Base-by-base conservation (phyloP, 1,140 invertebrate genomes). In the Orius insidiosus region DNA sequence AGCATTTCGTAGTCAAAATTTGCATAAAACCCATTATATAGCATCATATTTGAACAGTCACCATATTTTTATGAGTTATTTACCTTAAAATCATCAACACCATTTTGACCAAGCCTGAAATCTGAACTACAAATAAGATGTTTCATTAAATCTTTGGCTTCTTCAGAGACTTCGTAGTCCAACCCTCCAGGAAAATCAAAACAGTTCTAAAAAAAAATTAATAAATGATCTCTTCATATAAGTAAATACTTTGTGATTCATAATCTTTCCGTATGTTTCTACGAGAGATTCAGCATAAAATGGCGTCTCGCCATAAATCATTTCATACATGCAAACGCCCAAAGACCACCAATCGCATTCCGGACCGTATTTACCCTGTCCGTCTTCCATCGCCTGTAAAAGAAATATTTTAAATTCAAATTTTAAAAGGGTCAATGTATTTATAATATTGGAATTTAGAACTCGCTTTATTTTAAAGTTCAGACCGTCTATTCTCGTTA, bases 271-370 rank as follows among this genome's bases (percentile, higher is more conserved):
- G 63, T 99, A 99, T 8, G 95, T 99, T 30, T 89, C 92, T 31
- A 97, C 86, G 46, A 99, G 71, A 41, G 92, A 96, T 58, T 98
- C 95, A 1, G 94, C 93, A 68, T 95, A 98, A 66, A 98, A 98
- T 3, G 95, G 95, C 3, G 94, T 93, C 63, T 98, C 95, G n/a
- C 93, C 90, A 48, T 95, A 82, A 5, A 98, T 68, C 92, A 99
- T 98, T 70, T 98, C 95, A 65, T 95, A 98, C 0, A 98, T 70
- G 64, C 98, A 93, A 42, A 98, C 93, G 34, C 95, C 95, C 10
- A 98, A 93, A 10, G 89, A 94, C 96, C 96, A 99, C 89, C 90
- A 99, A 67, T 99, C 96, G 65, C 95, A 97, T 64, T 98, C 94
- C 32, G 86, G 67, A 0, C 94, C 93, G 62, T 90, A 90, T 59